These are phyloP conservation scores for Andrena chrysosceles DNA, from an alignment of 2,888 invertebrate genomes.

Conservation along the genomic window DNA sequence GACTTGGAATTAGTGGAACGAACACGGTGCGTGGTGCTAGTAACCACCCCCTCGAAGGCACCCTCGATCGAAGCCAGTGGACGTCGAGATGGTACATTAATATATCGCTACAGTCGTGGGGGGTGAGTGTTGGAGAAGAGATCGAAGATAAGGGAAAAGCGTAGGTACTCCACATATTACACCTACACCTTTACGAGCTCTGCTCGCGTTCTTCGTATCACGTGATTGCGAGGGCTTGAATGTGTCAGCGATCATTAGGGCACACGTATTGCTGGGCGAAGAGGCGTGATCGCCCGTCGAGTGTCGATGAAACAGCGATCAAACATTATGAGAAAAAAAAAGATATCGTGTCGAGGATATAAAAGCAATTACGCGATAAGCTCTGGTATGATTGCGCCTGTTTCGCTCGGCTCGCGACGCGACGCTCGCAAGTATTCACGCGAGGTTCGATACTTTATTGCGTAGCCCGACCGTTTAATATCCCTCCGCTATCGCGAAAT, in stretches of 20 bases:
- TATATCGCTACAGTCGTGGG: too few relatives aligned
- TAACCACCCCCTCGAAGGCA: neutral
- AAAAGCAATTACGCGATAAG: slow-evolving; percentile 41
- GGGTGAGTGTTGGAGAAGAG: too few relatives aligned
- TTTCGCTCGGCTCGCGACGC: slow-evolving; percentile 1
- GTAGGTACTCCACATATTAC: neutral
- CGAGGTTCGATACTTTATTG: slow-evolving; percentile 53
- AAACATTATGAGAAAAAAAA: slow-evolving; percentile 1
- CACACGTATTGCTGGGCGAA: neutral
- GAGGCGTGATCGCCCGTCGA: neutral
- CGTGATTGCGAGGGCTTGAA: neutral
- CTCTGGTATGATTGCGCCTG: slow-evolving; percentile 4
- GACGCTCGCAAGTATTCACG: slow-evolving; percentile 35
- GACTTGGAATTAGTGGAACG: neutral
- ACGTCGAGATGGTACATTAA: too few relatives aligned
- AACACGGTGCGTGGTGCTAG: neutral
- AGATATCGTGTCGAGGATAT: neutral
- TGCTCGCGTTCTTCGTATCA: neutral
- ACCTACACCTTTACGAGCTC: neutral
- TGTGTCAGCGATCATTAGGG: neutral
- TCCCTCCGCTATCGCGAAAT: slow-evolving; percentile 47
- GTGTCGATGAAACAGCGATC: slow-evolving; percentile 7
- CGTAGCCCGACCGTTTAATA: slow-evolving; percentile 49
- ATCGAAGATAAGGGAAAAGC: too few relatives aligned
- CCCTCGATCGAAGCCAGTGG: neutral